Conservation (phyloP, 2,888 invertebrate genomes). For the Drosophila ustulata region DNA sequence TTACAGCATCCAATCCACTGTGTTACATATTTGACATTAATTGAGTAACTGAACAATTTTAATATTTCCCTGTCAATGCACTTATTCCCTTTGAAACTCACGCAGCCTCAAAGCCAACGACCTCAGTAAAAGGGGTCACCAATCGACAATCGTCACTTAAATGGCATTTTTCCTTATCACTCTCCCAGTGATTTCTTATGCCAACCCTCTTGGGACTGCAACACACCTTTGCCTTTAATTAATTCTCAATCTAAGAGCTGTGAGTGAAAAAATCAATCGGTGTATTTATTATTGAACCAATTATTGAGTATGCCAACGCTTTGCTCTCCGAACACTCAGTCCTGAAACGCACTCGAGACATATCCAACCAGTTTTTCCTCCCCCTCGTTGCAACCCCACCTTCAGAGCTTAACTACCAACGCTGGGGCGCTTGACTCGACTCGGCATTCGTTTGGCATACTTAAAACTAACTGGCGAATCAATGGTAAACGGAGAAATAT, state of each 20-base stretch:
- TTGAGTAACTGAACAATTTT: not conserved
- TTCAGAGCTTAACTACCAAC: conserved; percentile 4
- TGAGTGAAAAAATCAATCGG: conserved; percentile 60
- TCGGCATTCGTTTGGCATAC: conserved; percentile 69
- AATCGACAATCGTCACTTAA: conserved; percentile 24
- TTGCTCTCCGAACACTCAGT: conserved; percentile 12
- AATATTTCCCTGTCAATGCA: not conserved
- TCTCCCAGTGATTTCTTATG: conserved; percentile 31
- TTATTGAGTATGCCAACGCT: conserved; percentile 52
- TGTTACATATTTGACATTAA: not conserved
- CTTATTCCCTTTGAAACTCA: not conserved
- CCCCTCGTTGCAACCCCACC: not conserved
- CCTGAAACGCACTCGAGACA: conserved; percentile 61
- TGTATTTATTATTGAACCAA: conserved; percentile 77
- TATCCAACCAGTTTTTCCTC: not conserved
- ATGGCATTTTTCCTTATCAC: conserved; percentile 23
- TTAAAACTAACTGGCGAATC: conserved; percentile 78
- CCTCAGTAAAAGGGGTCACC: conserved; percentile 21
- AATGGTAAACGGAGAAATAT: conserved; percentile 67
- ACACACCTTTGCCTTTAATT: conserved; percentile 51
- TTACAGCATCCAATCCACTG: not conserved
- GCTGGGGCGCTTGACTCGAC: conserved; percentile 38
- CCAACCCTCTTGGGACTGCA: conserved; percentile 1
- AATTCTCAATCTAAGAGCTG: conserved; percentile 30
- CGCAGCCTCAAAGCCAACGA: conserved; percentile 26